These are phyloP conservation scores for Trissolcus japonicus DNA, from an alignment of 2,888 invertebrate genomes.

Conservation along the genomic window DNA sequence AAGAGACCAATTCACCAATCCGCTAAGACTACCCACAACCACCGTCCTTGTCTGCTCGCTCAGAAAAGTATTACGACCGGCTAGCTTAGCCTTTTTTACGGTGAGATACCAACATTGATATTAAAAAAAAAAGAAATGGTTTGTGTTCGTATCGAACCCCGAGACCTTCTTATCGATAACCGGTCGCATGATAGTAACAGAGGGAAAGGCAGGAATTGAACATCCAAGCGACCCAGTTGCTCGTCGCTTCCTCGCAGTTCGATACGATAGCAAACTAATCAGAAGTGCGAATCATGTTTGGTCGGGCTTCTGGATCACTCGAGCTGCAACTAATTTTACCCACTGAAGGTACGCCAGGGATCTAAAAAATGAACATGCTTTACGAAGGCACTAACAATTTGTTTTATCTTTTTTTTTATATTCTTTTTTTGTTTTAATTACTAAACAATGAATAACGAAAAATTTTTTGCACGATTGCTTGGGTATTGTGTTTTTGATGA, in stretches of 20 bases:
- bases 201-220: slow-evolving; percentile 36
- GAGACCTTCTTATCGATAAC: slow-evolving; percentile 8
- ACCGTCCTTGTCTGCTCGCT: slow-evolving; percentile 64
- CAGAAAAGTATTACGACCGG: slow-evolving; percentile 66
- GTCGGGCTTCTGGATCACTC: slow-evolving; percentile 44
- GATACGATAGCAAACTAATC: slow-evolving; percentile 43
- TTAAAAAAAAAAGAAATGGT: slow-evolving; percentile 4
- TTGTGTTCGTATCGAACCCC: slow-evolving; percentile 48
- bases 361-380: slow-evolving; percentile 15
- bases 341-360: slow-evolving; percentile 58
- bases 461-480: slow-evolving; percentile 57
- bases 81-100: slow-evolving; percentile 70
- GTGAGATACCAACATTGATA: slow-evolving; percentile 65
- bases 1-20: slow-evolving; percentile 63
- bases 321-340: slow-evolving; percentile 55
- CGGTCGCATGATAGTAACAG: slow-evolving; percentile 13
- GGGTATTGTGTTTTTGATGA: slow-evolving; percentile 38
- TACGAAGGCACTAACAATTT: no score
- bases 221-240: background rate
- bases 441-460: slow-evolving; percentile 18
- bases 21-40: slow-evolving; percentile 59
- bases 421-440: no score
- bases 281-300: slow-evolving; percentile 23
- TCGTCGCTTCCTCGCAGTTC: slow-evolving; percentile 18
- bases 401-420: no score